Base-by-base conservation (phyloP, 2,113 vertebrate genomes). In the Paedocypris sp. region DNA sequence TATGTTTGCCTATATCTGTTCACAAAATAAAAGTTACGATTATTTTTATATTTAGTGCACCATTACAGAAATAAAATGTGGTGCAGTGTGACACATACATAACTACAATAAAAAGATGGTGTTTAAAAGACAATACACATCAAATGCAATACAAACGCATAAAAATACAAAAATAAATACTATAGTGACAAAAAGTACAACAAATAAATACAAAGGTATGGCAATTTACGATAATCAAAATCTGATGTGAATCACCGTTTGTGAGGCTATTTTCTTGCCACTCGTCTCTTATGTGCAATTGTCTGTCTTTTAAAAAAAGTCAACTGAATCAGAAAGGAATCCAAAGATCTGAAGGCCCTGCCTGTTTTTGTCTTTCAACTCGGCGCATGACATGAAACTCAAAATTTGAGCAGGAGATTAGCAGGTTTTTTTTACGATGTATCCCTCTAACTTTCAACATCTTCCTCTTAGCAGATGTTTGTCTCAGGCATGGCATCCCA, bases 401-500 rank as follows among this genome's bases (percentile, higher is more conserved):
- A 69, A 70, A 62, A 65, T 64, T 28, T 59, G 58, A 52, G 59
- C 57, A 66, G 41, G 32, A 62, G 60, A 66, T 72, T 66, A 60
- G 65, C 67, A 58, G 52, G 35, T 68, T 53, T 64, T n/a, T 68
- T 64, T 59, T 45, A 66, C 67, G 51, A 51, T 9, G 51, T 63
- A 58, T 29, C 49, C 57, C 61, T 63, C 50, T 65, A 60, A 41
- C 62, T 73, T 66, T 68, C 67, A 70, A 71, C 67, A 69, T 70
- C 67, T 68, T 81, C 76, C 77, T 85, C 78, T 73, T 72, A 83
- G 79, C 83, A 88, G 85, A 88, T 88, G 86, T 86, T 80, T 77
- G 71, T 72, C 83, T 79, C 82, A 82, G 81, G 76, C 57, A 81
- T 79, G 83, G 82, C 82, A 82, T 85, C 82, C 85, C 82, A 75